phyloP scores from a whole-genome alignment of 1,140 invertebrate species.

The Zaprionus vittiger region DNA sequence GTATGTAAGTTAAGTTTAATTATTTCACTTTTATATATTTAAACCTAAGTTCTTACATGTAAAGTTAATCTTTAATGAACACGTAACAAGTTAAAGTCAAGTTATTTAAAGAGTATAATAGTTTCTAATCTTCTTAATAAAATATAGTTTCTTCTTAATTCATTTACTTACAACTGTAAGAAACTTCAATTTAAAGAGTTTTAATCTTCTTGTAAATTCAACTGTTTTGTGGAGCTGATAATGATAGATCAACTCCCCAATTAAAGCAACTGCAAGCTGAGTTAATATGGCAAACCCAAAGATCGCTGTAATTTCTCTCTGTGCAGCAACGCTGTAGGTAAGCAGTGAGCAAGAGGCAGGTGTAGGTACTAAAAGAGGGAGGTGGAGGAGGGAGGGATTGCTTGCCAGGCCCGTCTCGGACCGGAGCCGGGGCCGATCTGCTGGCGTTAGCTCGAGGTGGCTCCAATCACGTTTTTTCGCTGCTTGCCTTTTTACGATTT shows the following conservation, averaged over 20 bases:
- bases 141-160: no score
- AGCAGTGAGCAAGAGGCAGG: neutral
- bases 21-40: no score
- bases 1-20: no score
- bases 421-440: neutral
- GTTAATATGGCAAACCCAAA: neutral
- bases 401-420: neutral
- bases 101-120: no score
- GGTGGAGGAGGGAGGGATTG: neutral
- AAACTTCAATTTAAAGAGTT: neutral
- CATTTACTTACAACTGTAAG: neutral
- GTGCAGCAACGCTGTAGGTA: slow-evolving; percentile 28
- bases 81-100: no score
- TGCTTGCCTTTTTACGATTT: slow-evolving; percentile 78
- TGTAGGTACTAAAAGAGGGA: neutral
- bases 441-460: slow-evolving; percentile 74
- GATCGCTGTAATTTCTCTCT: neutral
- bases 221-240: no score
- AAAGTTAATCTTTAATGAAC: no score
- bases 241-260: no score
- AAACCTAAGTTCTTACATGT: no score
- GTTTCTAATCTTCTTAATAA: no score
- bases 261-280: no score
- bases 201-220: no score
- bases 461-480: slow-evolving; percentile 77